Percentiles rank a stretch among this genome's conserved stretches.
Evolutionary conservation across 2,797 vertebrate species (phyloP).

Genomic region (Australoheros facetus): DNA sequence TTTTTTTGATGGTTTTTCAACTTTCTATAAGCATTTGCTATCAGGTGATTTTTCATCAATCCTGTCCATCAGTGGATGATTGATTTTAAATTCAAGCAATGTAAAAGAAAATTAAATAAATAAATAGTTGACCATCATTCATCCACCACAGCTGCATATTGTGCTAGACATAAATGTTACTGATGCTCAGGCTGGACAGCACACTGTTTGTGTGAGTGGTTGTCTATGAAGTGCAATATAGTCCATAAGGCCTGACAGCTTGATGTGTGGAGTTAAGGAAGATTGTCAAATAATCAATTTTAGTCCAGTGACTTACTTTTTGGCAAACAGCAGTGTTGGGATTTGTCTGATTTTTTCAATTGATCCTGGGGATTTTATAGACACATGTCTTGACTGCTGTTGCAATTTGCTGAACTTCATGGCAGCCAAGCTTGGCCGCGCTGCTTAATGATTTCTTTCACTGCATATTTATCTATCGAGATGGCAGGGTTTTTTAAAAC

Average conservation of each 20-base stretch:
- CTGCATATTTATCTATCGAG: constrained; percentile 64
- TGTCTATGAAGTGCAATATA: constrained; percentile 3
- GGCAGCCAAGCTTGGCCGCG: constrained; percentile 51
- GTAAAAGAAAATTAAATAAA: too few relatives aligned
- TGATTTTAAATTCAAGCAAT: too few relatives aligned
- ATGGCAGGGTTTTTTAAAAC: constrained; percentile 55
- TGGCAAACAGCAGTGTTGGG: constrained; percentile 39
- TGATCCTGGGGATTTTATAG: constrained; percentile 65
- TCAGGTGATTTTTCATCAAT: too few relatives aligned
- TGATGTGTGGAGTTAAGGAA: constrained; percentile 65
- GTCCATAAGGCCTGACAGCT: constrained; percentile 65
- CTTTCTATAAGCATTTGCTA: too few relatives aligned
- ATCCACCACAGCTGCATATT: constrained; percentile 8
- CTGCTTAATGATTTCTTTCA: constrained; percentile 66
- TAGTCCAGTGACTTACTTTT: constrained; percentile 60
- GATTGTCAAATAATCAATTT: constrained; percentile 78
- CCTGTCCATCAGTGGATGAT: too few relatives aligned
- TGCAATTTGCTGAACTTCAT: constrained; percentile 63
- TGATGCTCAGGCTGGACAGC: constrained; percentile 24
- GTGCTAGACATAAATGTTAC: constrained; percentile 36
- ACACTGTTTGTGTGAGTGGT: constrained; percentile 57
- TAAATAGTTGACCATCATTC: not conserved
- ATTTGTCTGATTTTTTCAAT: constrained; percentile 64
- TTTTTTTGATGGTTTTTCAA: too few relatives aligned
- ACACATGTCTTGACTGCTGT: constrained; percentile 66